These are phyloP conservation scores for Anodontia alba DNA, from an alignment of 2,888 invertebrate genomes.

Conservation along the genomic window DNA sequence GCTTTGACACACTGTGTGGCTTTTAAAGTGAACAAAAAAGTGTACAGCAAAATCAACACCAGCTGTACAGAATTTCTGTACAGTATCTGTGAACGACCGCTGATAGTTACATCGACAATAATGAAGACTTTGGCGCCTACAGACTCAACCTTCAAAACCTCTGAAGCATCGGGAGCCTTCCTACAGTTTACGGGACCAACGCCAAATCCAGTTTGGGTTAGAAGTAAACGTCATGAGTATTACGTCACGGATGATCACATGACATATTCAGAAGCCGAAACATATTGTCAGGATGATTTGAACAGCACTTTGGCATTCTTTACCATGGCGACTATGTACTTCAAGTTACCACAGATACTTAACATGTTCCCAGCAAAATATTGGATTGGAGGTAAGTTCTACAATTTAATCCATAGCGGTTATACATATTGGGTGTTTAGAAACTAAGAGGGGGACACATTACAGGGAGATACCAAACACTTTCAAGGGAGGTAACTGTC, in stretches of 20 bases:
- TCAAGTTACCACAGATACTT: background rate
- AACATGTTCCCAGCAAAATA: background rate
- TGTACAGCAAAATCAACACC: background rate
- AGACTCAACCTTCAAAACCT: background rate
- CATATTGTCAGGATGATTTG: background rate
- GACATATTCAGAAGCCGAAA: background rate
- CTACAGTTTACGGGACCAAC: too few species aligned
- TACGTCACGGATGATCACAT: background rate
- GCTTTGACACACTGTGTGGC: background rate
- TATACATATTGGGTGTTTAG: too few species aligned
- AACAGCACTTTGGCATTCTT: background rate
- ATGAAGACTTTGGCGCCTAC: background rate
- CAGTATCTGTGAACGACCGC: background rate
- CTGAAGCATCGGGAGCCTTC: too few species aligned
- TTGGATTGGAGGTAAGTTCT: background rate
- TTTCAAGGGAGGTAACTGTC: too few species aligned
- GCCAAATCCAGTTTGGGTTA: background rate
- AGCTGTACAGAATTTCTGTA: background rate
- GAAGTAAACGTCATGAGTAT: background rate
- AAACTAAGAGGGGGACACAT: too few species aligned
- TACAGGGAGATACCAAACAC: too few species aligned
- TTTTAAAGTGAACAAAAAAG: background rate
- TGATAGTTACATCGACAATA: background rate
- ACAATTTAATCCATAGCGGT: too few species aligned
- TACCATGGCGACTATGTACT: conserved; percentile 5